Conservation (phyloP, 2,113 vertebrate species). For the Sciurus niger region DNA sequence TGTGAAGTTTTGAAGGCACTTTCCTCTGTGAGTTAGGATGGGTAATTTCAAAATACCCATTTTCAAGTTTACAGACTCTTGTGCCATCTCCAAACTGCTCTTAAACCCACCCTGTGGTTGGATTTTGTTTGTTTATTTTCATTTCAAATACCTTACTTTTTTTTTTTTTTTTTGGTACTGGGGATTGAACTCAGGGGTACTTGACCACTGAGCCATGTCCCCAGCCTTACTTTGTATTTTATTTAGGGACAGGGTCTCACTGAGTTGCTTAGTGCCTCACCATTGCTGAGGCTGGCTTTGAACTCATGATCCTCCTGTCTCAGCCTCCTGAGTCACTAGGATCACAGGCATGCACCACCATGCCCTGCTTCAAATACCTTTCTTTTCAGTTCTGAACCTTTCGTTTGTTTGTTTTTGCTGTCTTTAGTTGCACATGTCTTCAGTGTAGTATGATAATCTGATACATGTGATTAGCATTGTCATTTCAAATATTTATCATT, state of each 20-base stretch:
- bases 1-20: neutral
- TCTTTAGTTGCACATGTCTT: neutral
- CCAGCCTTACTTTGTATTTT: too few relatives aligned
- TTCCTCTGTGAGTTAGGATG: neutral
- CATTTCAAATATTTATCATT: neutral
- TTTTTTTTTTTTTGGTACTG: too few relatives aligned
- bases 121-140: neutral
- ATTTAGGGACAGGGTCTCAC: too few relatives aligned
- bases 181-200: too few relatives aligned
- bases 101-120: neutral
- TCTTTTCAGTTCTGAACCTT: neutral
- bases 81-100: neutral
- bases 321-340: too few relatives aligned
- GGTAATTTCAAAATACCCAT: neutral
- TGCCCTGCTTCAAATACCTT: neutral
- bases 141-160: neutral
- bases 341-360: too few relatives aligned
- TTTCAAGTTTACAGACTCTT: neutral
- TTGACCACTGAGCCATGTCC: too few relatives aligned
- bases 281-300: too few relatives aligned
- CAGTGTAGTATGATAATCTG: neutral
- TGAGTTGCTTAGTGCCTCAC: too few relatives aligned
- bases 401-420: neutral
- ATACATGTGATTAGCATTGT: neutral
- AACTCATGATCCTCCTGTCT: too few relatives aligned